A percentile compares a stretch with the other conserved stretches of the same genome.
phyloP scores from a whole-genome alignment of 2,797 vertebrate genomes.

The Bufotes viridis region DNA sequence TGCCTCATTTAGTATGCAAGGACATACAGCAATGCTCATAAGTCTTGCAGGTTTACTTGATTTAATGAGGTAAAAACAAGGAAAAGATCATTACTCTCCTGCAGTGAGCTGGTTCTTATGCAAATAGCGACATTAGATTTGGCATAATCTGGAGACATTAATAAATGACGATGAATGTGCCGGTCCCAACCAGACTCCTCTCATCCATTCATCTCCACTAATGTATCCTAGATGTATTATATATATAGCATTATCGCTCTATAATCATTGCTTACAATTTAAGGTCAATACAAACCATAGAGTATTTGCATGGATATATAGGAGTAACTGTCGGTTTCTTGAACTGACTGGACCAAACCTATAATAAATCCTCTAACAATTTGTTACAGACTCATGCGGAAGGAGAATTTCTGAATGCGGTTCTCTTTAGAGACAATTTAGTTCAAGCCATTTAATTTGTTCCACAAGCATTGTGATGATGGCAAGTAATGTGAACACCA shows the following conservation, averaged over 20 bases:
- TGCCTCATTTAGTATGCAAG: not conserved
- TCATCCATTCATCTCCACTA: not conserved
- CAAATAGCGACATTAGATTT: not conserved
- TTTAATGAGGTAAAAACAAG: constrained; percentile 9
- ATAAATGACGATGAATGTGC: not conserved
- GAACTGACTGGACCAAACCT: not conserved
- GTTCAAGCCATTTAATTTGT: not conserved
- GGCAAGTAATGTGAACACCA: not conserved
- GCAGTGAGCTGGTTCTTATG: not conserved
- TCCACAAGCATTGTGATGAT: not conserved
- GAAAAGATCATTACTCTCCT: not conserved
- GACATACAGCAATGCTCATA: not conserved
- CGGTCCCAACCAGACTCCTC: not conserved
- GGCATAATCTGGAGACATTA: not conserved
- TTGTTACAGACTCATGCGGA: not conserved
- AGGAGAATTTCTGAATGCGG: not conserved
- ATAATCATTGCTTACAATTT: not conserved
- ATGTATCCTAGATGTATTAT: not conserved
- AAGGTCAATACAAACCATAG: not conserved
- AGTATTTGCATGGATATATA: not conserved
- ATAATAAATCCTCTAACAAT: not conserved
- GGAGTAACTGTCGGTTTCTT: not conserved
- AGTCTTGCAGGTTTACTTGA: not conserved
- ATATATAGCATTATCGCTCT: too few relatives aligned
- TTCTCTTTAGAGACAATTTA: not conserved